Evolutionary conservation across 2,888 invertebrate genomes (phyloP), one percentile per base, ranked within the genome.

Genomic region (Xanthia togata): DNA sequence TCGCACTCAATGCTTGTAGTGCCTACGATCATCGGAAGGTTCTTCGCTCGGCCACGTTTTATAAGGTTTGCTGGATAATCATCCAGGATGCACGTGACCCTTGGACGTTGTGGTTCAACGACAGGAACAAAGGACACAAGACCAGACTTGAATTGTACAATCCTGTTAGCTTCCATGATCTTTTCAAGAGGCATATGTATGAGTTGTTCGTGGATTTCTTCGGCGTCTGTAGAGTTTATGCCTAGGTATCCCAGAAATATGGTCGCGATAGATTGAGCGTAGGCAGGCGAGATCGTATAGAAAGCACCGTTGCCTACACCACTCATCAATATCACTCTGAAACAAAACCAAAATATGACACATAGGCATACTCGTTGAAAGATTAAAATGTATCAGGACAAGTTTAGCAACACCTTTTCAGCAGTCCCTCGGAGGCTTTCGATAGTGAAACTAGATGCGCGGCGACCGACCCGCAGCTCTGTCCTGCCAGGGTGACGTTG

Each of bases 181-280:
- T 96, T 79, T 14, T 88, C 69, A 0, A 90, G 83, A 0, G 91
- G 81, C 44, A 84, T 82, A 9, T 84, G 47, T 12, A 81, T 67
- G 2, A 93, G 89, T 65, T 82, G 73, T 6, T 84, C 35, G 65
- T 91, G 88, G 6, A 91, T 87, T 41, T 82, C 73, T 8, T 80
- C 81, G 2, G 87, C 81, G 41, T 91, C 87, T 4, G 87, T 89
- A n/a, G 88, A 72, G 55, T 88, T 89, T 20, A 91, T 88, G 26
- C 90, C 97, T 94, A 97, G 41, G 47, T 63, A 76, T 88, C 88
- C 79, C 90, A 95, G 71, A 47, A 91, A 90, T n/a, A 70, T 77
- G 4, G 68, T 72, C 8, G 89, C 81, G 0, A 88, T 71, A 1
- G 65, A 59, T 23, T 83, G 68, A 5, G 90, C 88, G 73, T 86